Evolutionary conservation across 2,797 vertebrate species (phyloP).

Genomic region (Muscicapa comitata): DNA sequence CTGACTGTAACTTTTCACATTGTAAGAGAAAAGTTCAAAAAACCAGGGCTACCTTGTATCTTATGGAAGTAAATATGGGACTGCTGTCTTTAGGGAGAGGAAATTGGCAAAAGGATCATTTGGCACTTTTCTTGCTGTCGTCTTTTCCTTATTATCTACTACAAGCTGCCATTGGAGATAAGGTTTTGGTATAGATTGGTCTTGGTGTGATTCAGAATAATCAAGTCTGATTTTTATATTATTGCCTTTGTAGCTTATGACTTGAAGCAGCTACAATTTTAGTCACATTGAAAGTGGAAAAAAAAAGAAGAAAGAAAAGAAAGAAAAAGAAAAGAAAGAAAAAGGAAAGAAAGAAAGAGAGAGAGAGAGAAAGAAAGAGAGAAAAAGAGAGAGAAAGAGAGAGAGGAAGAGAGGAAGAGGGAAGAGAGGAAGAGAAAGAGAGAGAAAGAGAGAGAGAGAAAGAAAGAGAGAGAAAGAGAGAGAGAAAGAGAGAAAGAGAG

Average conservation of each 20-base stretch:
- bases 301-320: background rate
- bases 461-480: no score
- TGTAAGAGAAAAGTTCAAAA: background rate
- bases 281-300: background rate
- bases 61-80: background rate
- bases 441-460: no score
- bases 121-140: background rate
- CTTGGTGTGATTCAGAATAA: background rate
- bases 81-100: background rate
- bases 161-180: background rate
- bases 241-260: background rate
- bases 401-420: no score
- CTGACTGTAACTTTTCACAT: background rate
- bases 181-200: background rate
- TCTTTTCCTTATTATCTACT: background rate
- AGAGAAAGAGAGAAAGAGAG: no score
- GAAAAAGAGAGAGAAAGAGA: no score
- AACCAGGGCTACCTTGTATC: background rate
- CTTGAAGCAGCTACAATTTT: background rate
- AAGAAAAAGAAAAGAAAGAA: no score
- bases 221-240: background rate
- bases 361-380: no score
- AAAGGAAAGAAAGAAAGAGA: no score
- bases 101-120: background rate
- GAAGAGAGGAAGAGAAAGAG: no score